phyloP scores from a whole-genome alignment of 2,797 vertebrate genomes.

The Pyrocephalus nanus region DNA sequence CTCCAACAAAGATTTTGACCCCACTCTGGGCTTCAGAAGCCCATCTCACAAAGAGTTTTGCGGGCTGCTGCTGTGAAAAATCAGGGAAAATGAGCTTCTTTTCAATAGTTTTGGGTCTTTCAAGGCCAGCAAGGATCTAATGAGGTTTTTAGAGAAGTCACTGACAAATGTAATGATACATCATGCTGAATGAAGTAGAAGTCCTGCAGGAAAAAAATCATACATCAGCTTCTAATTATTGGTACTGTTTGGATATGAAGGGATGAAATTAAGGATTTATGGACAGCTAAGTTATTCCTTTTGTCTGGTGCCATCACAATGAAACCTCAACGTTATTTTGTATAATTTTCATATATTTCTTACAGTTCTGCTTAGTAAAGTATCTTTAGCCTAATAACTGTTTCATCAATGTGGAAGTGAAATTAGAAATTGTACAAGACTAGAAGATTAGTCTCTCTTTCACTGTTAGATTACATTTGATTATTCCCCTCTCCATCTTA shows the following conservation, averaged over 20 bases:
- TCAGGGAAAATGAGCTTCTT: slow-evolving; percentile 81
- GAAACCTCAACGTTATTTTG: not conserved
- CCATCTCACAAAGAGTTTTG: slow-evolving; percentile 85
- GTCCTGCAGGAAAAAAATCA: not conserved
- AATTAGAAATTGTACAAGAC: not conserved
- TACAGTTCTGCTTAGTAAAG: not conserved
- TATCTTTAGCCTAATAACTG: not conserved
- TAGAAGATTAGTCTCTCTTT: not conserved
- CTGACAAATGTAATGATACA: slow-evolving; percentile 87
- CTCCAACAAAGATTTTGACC: slow-evolving; percentile 80
- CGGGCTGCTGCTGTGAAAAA: slow-evolving; percentile 86
- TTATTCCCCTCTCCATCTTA: not conserved
- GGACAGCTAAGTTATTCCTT: not conserved
- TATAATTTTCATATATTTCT: not conserved
- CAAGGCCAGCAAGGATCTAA: slow-evolving; percentile 88
- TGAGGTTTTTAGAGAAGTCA: slow-evolving; percentile 87
- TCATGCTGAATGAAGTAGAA: not conserved
- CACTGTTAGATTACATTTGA: not conserved
- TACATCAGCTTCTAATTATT: not conserved
- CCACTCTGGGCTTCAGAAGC: slow-evolving; percentile 85
- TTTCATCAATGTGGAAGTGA: not conserved
- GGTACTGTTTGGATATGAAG: not conserved
- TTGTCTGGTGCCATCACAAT: not conserved
- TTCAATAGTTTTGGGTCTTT: slow-evolving; percentile 84
- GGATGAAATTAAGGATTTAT: not conserved